A percentile compares a stretch with the other conserved stretches of the same genome.
phyloP scores from a whole-genome alignment of 2,888 invertebrate genomes.

The Megamerina dolium region DNA sequence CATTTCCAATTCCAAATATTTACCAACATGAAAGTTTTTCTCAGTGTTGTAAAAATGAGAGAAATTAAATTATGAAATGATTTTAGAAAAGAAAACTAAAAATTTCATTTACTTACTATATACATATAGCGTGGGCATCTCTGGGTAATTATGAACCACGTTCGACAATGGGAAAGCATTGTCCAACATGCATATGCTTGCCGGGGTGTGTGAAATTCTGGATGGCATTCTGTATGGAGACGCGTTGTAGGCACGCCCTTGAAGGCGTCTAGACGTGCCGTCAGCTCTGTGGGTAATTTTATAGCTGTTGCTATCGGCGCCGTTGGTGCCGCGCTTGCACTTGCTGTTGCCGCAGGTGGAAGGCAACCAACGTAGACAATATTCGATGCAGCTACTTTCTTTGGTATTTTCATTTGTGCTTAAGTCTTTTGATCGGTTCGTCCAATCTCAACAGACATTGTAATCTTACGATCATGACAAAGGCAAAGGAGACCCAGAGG shows the following conservation, averaged over 20 bases:
- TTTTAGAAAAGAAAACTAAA: not conserved
- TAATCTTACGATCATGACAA: conserved; percentile 58
- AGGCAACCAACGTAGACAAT: conserved; percentile 74
- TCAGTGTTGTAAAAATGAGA: too few relatives aligned
- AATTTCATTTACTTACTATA: conserved; percentile 58
- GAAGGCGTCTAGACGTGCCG: conserved; percentile 62
- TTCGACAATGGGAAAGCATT: conserved; percentile 83
- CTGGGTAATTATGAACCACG: conserved; percentile 83
- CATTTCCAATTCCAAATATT: conserved; percentile 66
- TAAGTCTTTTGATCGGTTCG: conserved; percentile 52
- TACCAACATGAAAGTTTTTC: conserved; percentile 60
- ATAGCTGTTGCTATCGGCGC: conserved; percentile 21
- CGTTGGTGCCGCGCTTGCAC: too few relatives aligned
- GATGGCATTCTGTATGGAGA: conserved; percentile 65
- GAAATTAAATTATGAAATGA: too few relatives aligned
- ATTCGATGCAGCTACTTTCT: conserved; percentile 61
- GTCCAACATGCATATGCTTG: conserved; percentile 71
- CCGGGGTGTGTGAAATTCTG: conserved; percentile 74
- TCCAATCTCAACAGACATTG: conserved; percentile 59
- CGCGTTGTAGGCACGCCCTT: conserved; percentile 76
- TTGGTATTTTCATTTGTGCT: conserved; percentile 59
- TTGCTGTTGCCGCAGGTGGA: conserved; percentile 48
- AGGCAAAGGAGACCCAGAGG: conserved; percentile 3
- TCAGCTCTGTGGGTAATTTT: conserved; percentile 40
- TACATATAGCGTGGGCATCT: conserved; percentile 78